A percentile compares a stretch with the other conserved stretches of the same genome.
Conservation (phyloP, 2,113 vertebrate genomes). For the Trematocara unimaculatum region DNA sequence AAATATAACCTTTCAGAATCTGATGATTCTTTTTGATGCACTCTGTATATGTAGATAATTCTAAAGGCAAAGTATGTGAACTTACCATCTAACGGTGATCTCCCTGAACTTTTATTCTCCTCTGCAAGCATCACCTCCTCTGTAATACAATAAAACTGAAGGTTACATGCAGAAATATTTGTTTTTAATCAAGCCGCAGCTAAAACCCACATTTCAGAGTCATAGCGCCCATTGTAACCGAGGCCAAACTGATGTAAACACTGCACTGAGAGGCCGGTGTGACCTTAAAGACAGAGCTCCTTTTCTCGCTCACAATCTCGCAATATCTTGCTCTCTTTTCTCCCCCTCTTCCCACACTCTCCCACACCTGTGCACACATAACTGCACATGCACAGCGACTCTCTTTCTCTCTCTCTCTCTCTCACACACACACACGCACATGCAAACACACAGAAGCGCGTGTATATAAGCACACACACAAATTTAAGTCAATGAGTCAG, state of each 20-base stretch:
- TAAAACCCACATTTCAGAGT: not conserved
- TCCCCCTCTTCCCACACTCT: constrained; percentile 54
- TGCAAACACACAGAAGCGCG: not conserved
- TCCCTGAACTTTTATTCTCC: constrained; percentile 96
- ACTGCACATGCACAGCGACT: constrained; percentile 6
- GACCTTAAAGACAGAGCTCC: constrained; percentile 44
- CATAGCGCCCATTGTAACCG: not conserved
- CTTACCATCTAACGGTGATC: constrained; percentile 96
- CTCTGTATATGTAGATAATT: not conserved
- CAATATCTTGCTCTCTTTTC: not conserved
- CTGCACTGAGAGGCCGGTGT: not conserved
- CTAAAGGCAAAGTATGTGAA: not conserved
- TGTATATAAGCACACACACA: constrained; percentile 25
- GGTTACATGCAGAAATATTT: constrained; percentile 16
- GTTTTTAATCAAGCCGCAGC: not conserved
- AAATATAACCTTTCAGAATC: not conserved
- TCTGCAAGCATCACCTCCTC: constrained; percentile 99
- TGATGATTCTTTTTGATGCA: not conserved
- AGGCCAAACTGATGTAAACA: constrained; percentile 18
- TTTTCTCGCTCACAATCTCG: constrained; percentile 19
- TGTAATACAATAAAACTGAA: constrained; percentile 49
- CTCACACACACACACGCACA: not conserved
- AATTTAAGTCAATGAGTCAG: constrained; percentile 73
- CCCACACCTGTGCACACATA: constrained; percentile 39
- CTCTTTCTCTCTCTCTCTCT: not conserved